Conservation (phyloP, 2,113 vertebrate species). For the Phrynosoma blainvillii region DNA sequence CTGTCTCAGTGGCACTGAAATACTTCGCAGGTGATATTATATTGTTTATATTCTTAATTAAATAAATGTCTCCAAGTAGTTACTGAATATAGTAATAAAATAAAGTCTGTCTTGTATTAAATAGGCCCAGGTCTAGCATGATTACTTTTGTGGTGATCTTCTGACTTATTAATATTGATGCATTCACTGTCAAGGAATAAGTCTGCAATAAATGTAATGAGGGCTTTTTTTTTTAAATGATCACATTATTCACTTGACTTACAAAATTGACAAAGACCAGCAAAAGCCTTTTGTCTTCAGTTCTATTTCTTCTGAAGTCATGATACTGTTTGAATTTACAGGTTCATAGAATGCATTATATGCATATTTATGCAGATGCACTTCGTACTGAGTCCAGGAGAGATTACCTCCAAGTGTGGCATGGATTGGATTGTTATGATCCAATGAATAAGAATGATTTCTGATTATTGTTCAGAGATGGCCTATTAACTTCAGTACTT, state of each 20-base stretch:
- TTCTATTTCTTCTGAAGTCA: background rate
- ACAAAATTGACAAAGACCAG: background rate
- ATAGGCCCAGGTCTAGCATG: background rate
- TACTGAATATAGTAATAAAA: slow-evolving; percentile 40
- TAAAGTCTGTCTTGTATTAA: slow-evolving; percentile 14
- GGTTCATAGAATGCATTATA: too few species aligned
- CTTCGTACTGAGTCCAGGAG: too few species aligned
- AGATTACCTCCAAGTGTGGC: too few species aligned
- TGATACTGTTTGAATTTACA: background rate
- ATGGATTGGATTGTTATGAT: too few species aligned
- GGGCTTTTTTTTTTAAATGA: too few species aligned
- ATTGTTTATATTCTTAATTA: slow-evolving; percentile 42
- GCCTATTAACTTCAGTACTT: too few species aligned
- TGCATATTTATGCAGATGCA: too few species aligned
- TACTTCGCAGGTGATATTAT: slow-evolving; percentile 15
- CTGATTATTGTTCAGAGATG: too few species aligned
- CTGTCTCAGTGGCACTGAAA: slow-evolving; percentile 36
- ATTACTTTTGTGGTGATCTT: background rate
- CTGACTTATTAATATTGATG: background rate
- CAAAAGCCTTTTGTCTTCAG: slow-evolving; percentile 1
- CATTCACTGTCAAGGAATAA: slow-evolving; percentile 5
- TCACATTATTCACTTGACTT: background rate
- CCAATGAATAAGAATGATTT: too few species aligned
- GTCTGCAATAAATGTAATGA: background rate
- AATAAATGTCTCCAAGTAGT: slow-evolving; percentile 36